Evolutionary conservation across 2,797 vertebrate species (phyloP).

Genomic region (Phaenicophaeus curvirostris): DNA sequence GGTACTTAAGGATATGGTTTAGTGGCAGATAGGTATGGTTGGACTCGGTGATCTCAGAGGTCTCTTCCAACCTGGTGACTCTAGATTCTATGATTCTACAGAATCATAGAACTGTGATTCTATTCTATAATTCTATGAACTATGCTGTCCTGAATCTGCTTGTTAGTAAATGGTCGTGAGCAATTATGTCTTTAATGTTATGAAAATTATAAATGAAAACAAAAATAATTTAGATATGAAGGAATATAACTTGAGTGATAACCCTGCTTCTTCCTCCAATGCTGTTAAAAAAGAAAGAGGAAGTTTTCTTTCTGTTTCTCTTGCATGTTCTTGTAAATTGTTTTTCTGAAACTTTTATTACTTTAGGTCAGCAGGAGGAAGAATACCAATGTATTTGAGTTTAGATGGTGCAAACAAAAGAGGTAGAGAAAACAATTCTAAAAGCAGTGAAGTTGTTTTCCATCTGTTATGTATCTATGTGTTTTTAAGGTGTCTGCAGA

Average conservation of each 20-base stretch:
- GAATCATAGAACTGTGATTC: no score
- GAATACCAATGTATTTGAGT: neutral
- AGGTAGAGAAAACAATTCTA: neutral
- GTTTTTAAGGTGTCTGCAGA: no score
- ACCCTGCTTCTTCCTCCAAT: neutral
- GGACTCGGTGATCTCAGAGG: no score
- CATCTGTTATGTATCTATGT: neutral
- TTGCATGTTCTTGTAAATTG: neutral
- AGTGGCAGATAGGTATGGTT: no score
- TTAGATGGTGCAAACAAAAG: neutral
- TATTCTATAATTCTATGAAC: no score
- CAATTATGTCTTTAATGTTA: neutral
- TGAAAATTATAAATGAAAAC: neutral
- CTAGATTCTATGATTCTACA: no score
- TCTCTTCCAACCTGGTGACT: no score
- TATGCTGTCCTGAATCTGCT: neutral
- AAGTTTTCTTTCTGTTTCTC: neutral
- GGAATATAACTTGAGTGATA: neutral
- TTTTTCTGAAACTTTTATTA: neutral
- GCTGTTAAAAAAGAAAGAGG: neutral
- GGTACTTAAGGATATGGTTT: no score
- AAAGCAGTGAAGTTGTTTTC: neutral
- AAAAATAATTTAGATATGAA: neutral
- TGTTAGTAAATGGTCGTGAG: neutral
- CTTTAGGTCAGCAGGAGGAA: neutral